Base-by-base conservation (phyloP, 2,113 vertebrate genomes). In the Oncorhynchus keta region DNA sequence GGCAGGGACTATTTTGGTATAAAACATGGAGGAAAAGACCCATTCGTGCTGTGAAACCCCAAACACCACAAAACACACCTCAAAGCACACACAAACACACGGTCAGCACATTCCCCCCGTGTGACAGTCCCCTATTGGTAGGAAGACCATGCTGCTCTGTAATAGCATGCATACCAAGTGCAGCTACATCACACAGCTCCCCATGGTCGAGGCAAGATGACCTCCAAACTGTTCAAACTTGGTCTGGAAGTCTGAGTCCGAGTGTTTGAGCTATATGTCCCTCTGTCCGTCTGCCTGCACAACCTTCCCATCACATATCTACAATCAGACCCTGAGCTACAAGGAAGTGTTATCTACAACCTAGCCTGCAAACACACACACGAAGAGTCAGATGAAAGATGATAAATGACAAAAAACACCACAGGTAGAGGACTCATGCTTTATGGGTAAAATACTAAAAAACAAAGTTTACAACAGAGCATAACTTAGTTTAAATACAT, bases 171-270 rank as follows among this genome's bases (percentile, higher is more conserved):
- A 55, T 55, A 55, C 49, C 12, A 55, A 55, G 49, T 14, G 13
- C 14, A 4, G 16, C 49, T 18, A 18, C 3, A 45, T 55, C 16
- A 55, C 12, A 55, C 51, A 55, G 5, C 51, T 55, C 18, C 39
- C 32, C 59, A 68, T 45, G 65, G 75, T 78, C 39, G 24, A 65
- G 62, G 28, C 51, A 76, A 82, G 66, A 30, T 84, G 68, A 79
- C 79, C 39, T 66, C 66, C 73, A 70, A 66, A 76, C 64, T 71
- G 24, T 68, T 24, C 4, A 45, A 45, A 45, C 74, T 73, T 45
- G n/a, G 76, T 76, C 70, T 35, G 70, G 71, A 77, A 0, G 62
- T 71, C 75, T 81, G 30, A 35, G 28, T 45, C 26, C 30, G 24
- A 28, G 65, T 39, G 6, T 14, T 32, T 39, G 14, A 32, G 67